Conservation (phyloP, 1,140 invertebrate species). For the Drosophila novamexicana region DNA sequence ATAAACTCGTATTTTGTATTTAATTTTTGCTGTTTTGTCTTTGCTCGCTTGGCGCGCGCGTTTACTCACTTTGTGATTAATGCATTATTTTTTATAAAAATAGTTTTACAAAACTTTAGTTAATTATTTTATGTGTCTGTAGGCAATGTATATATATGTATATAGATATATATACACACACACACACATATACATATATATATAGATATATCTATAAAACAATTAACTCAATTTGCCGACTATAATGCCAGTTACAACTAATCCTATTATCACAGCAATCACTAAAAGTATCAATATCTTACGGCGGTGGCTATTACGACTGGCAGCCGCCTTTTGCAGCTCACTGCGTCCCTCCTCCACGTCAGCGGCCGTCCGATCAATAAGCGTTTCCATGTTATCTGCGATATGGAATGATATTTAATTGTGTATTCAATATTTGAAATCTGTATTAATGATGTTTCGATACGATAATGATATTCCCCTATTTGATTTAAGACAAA, state of each 20-base stretch:
- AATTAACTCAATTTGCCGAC: conserved; percentile 86
- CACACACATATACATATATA: conserved; percentile 3
- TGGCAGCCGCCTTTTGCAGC: conserved; percentile 90
- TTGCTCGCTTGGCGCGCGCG: conserved; percentile 62
- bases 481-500: neutral
- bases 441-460: neutral
- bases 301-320: conserved; percentile 90
- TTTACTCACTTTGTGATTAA: conserved; percentile 77
- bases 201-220: conserved; percentile 52
- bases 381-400: conserved; percentile 95
- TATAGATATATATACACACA: conserved; percentile 24
- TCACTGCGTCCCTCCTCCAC: conserved; percentile 92
- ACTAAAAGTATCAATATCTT: conserved; percentile 89
- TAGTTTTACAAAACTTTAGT: conserved; percentile 69
- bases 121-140: conserved; percentile 38
- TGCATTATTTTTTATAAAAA: conserved; percentile 67
- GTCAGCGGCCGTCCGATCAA: conserved; percentile 90
- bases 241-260: conserved; percentile 88
- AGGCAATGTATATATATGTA: conserved; percentile 41
- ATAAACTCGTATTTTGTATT: conserved; percentile 50
- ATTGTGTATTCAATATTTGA: neutral
- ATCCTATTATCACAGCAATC: conserved; percentile 87
- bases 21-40: conserved; percentile 42
- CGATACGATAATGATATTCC: neutral
- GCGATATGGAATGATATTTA: conserved; percentile 51